Conservation (phyloP, 2,888 invertebrate species). For the Drosophila kanekoi region DNA sequence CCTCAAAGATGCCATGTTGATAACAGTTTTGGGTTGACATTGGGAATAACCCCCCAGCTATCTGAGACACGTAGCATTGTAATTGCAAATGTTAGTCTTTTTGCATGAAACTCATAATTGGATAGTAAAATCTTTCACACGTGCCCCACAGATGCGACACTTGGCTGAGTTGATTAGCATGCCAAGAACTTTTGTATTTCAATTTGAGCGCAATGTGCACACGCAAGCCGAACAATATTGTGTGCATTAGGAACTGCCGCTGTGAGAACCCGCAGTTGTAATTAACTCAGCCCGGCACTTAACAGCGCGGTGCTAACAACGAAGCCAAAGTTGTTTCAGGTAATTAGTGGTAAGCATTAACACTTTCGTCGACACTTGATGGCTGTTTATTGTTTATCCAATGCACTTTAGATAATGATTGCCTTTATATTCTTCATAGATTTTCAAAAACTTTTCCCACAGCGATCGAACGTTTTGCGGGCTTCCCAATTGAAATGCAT, state of each 20-base stretch:
- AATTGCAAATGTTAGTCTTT: conserved; percentile 74
- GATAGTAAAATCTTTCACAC: conserved; percentile 56
- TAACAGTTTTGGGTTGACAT: conserved; percentile 44
- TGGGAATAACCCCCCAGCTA: conserved; percentile 34
- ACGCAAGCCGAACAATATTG: not conserved
- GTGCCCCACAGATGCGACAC: conserved; percentile 16
- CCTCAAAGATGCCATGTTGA: conserved; percentile 42
- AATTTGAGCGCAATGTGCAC: conserved; percentile 2
- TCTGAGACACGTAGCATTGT: conserved; percentile 65
- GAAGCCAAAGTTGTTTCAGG: conserved; percentile 16
- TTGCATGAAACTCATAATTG: conserved; percentile 63
- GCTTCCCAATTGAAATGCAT: conserved; percentile 12
- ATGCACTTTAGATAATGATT: conserved; percentile 14
- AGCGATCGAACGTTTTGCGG: not conserved
- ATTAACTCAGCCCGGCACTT: conserved; percentile 32
- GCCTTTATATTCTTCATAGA: not conserved
- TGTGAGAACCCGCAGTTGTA: conserved; percentile 14
- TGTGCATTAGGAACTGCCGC: not conserved
- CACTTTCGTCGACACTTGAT: conserved; percentile 4
- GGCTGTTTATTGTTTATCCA: conserved; percentile 8
- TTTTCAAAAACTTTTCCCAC: conserved; percentile 5
- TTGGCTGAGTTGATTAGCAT: conserved; percentile 34
- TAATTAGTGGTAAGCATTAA: conserved; percentile 31
- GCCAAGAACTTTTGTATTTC: conserved; percentile 30
- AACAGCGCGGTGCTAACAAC: conserved; percentile 33